Conservation (phyloP, 1,140 invertebrate species). For the Arctopsyche grandis region DNA sequence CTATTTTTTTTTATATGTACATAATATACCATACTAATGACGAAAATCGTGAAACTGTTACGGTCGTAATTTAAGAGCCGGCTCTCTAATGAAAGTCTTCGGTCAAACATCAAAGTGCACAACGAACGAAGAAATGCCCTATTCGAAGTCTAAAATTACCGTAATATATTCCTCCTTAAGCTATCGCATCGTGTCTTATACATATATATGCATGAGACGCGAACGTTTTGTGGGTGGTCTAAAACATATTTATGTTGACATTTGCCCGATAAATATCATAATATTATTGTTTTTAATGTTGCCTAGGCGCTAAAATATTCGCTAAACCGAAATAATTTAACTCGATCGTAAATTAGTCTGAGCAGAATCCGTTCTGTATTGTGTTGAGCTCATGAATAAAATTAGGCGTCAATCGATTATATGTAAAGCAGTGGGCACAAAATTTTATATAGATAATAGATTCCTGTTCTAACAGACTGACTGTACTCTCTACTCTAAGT, state of each 20-base stretch:
- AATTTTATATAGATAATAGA: too few relatives aligned
- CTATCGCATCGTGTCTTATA: not conserved
- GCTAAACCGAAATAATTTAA: slow-evolving; percentile 6
- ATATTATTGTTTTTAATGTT: slow-evolving; percentile 25
- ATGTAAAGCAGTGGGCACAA: too few relatives aligned
- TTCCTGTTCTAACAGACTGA: too few relatives aligned
- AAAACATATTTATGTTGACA: slow-evolving; percentile 29
- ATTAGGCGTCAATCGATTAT: not conserved
- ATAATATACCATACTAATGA: not conserved
- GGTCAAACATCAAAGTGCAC: slow-evolving; percentile 25
- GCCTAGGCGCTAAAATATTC: not conserved
- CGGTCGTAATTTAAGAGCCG: not conserved
- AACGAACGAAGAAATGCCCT: not conserved
- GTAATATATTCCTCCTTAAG: slow-evolving; percentile 32
- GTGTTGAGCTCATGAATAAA: not conserved
- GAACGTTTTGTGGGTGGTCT: slow-evolving; percentile 26
- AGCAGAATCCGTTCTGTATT: not conserved
- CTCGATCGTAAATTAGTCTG: not conserved
- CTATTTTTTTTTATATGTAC: too few relatives aligned
- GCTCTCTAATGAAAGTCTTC: slow-evolving; percentile 28
- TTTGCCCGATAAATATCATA: not conserved
- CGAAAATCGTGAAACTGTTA: slow-evolving; percentile 16
- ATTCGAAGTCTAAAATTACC: slow-evolving; percentile 24
- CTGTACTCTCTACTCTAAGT: too few relatives aligned
- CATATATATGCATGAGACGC: too few relatives aligned